Conservation (phyloP, 2,888 invertebrate species). For the Molanna angustata region DNA sequence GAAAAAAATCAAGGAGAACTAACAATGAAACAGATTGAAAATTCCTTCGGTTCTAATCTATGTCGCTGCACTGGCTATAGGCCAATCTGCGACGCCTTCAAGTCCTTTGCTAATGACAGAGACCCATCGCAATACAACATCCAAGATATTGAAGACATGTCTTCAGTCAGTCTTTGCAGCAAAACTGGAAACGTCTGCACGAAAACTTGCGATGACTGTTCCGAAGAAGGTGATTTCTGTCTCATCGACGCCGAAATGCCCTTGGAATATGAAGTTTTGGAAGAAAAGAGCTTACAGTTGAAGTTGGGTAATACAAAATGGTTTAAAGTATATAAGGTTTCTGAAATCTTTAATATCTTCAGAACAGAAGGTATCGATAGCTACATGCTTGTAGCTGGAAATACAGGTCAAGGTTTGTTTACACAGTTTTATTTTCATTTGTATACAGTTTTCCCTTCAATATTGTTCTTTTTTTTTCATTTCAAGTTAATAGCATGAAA, state of each 20-base stretch:
- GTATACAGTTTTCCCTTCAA: too few species aligned
- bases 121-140: constrained; percentile 50
- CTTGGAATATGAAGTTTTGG: constrained; percentile 36
- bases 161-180: constrained; percentile 34
- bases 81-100: constrained; percentile 76
- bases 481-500: too few species aligned
- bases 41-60: constrained; percentile 73
- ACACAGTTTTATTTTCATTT: too few species aligned
- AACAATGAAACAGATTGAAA: constrained; percentile 66
- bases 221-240: constrained; percentile 41
- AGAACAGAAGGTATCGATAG: constrained; percentile 45
- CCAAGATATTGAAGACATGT: constrained; percentile 49
- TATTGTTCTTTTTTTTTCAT: too few species aligned
- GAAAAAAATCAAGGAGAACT: constrained; percentile 45
- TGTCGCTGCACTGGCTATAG: constrained; percentile 81
- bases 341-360: constrained; percentile 35
- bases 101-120: constrained; percentile 65
- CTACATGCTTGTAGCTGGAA: constrained; percentile 65
- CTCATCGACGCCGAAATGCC: constrained; percentile 35
- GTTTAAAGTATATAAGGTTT: constrained; percentile 34
- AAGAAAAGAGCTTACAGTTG: constrained; percentile 53
- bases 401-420: constrained; percentile 65
- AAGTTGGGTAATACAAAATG: constrained; percentile 46
- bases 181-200: constrained; percentile 38
- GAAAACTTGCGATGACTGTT: constrained; percentile 40